Conservation (phyloP, 37 sponge, comb jelly and placozoan genomes). For the Eunapius fragilis region DNA sequence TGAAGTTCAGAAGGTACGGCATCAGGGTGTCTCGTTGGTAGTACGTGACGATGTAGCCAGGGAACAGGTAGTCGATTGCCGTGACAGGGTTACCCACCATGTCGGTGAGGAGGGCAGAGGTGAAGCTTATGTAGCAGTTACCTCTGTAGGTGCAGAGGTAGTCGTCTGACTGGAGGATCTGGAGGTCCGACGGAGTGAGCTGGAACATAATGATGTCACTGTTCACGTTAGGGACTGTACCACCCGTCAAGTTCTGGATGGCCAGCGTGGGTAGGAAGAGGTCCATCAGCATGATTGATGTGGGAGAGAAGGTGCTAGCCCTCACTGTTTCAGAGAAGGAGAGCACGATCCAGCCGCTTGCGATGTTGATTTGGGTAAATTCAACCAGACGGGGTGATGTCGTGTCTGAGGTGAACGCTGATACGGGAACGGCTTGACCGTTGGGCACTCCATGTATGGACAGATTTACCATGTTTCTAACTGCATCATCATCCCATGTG, state of each 20-base stretch:
- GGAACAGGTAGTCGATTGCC: constrained; percentile 29
- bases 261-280: constrained; percentile 62
- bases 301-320: constrained; percentile 59
- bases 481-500: constrained; percentile 73
- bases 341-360: constrained; percentile 54
- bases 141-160: constrained; percentile 81
- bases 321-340: constrained; percentile 89
- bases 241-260: constrained; percentile 75
- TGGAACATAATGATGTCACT: constrained; percentile 60
- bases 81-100: constrained; percentile 72
- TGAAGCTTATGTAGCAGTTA: constrained; percentile 89
- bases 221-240: constrained; percentile 54
- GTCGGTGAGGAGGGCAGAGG: constrained; percentile 69
- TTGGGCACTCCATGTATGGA: constrained; percentile 78
- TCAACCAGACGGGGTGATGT: constrained; percentile 65
- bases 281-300: constrained; percentile 73
- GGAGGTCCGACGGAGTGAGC: constrained; percentile 42
- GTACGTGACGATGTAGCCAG: constrained; percentile 71
- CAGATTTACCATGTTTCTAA: constrained; percentile 82
- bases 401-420: constrained; percentile 60
- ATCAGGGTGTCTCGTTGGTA: constrained; percentile 54
- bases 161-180: constrained; percentile 56
- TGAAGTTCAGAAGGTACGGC: constrained; percentile 65
- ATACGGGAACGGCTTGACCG: constrained; percentile 71
- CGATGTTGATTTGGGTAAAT: constrained; percentile 78